Conservation (phyloP, 1,140 invertebrate species). For the Wasmannia auropunctata region DNA sequence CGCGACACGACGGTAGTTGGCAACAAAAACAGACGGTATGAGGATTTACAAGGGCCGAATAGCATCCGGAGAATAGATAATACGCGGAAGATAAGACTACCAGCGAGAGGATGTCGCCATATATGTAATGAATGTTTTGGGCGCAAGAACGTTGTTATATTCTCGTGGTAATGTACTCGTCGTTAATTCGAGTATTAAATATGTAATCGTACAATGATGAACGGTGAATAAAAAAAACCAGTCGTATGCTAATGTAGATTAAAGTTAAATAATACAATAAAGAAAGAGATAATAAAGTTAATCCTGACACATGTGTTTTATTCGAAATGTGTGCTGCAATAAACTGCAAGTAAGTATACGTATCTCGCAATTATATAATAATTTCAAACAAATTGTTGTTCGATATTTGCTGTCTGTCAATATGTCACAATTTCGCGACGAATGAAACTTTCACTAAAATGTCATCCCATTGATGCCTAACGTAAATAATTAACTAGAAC, state of each 20-base stretch:
- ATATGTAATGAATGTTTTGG: constrained; percentile 44
- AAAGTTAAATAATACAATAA: neutral
- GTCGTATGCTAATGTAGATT: neutral
- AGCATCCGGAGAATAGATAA: constrained; percentile 40
- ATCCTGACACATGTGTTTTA: neutral
- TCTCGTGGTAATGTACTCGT: neutral
- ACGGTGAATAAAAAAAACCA: neutral
- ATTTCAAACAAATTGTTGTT: constrained; percentile 17
- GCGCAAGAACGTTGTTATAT: constrained; percentile 34
- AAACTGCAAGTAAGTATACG: no score
- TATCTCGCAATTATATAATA: constrained; percentile 6
- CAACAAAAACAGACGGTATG: constrained; percentile 26
- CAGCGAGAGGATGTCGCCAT: constrained; percentile 10
- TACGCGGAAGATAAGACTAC: constrained; percentile 31
- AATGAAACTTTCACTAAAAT: constrained; percentile 4
- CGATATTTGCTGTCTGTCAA: constrained; percentile 16
- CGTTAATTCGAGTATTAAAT: constrained; percentile 29
- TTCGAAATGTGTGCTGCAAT: neutral
- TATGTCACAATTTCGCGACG: neutral
- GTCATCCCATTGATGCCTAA: neutral
- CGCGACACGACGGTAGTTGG: neutral
- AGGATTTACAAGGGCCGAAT: constrained; percentile 47
- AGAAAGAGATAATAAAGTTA: neutral
- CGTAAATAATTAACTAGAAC: constrained; percentile 34
- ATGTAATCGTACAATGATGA: neutral